These are phyloP conservation scores for Nannobrachium achirus DNA, from an alignment of 2,113 vertebrate species.

Conservation along the genomic window DNA sequence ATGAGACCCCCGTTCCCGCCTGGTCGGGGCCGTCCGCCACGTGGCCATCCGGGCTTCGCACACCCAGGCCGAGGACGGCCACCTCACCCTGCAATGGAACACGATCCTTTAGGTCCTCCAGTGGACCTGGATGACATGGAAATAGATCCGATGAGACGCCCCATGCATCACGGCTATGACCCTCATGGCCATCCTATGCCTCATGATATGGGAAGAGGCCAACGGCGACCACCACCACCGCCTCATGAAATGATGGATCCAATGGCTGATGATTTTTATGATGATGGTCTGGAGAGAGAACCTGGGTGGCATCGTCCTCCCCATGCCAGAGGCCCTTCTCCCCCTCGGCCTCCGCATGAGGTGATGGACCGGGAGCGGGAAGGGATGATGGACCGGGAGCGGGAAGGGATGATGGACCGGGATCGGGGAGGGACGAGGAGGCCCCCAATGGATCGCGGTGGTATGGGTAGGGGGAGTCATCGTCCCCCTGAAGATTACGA, in stretches of 20 bases:
- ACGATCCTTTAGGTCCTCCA: constrained; percentile 51
- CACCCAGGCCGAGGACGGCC: constrained; percentile 69
- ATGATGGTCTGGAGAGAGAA: constrained; percentile 54
- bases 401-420: constrained; percentile 45
- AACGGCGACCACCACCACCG: constrained; percentile 75
- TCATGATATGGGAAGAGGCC: constrained; percentile 74
- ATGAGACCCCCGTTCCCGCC: constrained; percentile 77
- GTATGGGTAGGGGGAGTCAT: constrained; percentile 69
- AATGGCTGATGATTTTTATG: constrained; percentile 44
- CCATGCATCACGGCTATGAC: constrained; percentile 76
- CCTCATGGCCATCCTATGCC: constrained; percentile 73
- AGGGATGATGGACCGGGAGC: constrained; percentile 35
- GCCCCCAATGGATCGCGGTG: constrained; percentile 77
- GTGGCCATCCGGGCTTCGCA: constrained; percentile 83
- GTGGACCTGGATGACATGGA: constrained; percentile 57
- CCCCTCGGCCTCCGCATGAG: constrained; percentile 65
- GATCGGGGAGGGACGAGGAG: too few species aligned
- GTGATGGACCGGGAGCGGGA: constrained; percentile 52
- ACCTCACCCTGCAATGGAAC: constrained; percentile 66
- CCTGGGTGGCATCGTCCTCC: constrained; percentile 47
- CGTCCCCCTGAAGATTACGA: constrained; percentile 74
- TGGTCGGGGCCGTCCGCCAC: constrained; percentile 73
- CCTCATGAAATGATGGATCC: constrained; percentile 48
- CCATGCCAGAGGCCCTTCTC: constrained; percentile 54
- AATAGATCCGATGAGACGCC: constrained; percentile 68